Base-by-base conservation (phyloP, 2,113 vertebrate species). In the Hystrix brachyura region DNA sequence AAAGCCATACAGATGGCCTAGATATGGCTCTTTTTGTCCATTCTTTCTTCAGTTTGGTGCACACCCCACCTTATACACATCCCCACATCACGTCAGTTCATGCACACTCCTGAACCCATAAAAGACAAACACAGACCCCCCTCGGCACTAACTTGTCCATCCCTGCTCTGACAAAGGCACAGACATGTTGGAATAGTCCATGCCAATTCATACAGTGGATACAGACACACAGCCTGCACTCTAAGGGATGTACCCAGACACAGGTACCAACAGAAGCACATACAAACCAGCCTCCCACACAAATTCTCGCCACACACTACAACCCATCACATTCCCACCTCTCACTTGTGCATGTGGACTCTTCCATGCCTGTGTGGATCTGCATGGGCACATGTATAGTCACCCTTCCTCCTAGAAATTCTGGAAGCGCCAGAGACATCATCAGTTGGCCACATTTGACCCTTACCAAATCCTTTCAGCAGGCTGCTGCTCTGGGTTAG, bases 361-460 rank as follows among this genome's bases (percentile, higher is more conserved):
- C 43, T 90, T 46, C 0, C 55, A 43, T 34, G 34, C 46, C 48
- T 51, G 21, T 1, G 0, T 1, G 32, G n/a, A 0, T 11, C n/a
- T 2, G 7, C 13, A 25, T 65, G 12, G 7, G 23, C 15, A 12
- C 7, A 11, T 1, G 1, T 18, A 51, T 34, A 15, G 80, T 71
- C 15, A 59, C n/a, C 43, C 53, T 32, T 79, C 48, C 18, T 55
- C 74, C 81, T 57, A 84, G 92, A 29, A 80, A 48, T 46, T 60
- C 32, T 88, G 62, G 48, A 88, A 69, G 55, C 69, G 53, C 32
- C 59, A 76, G 17, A 69, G 76, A 64, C 10, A 46, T 51, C 46
- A 71, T 12, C 46, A 38, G 46, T 9, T 29, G 67, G 53, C 62
- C 55, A 27, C 38, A 53, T 86, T 80, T 83, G 88, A 65, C 25